phyloP scores from a whole-genome alignment of 2,797 vertebrate species.

The Silurus lanzhouensis region DNA sequence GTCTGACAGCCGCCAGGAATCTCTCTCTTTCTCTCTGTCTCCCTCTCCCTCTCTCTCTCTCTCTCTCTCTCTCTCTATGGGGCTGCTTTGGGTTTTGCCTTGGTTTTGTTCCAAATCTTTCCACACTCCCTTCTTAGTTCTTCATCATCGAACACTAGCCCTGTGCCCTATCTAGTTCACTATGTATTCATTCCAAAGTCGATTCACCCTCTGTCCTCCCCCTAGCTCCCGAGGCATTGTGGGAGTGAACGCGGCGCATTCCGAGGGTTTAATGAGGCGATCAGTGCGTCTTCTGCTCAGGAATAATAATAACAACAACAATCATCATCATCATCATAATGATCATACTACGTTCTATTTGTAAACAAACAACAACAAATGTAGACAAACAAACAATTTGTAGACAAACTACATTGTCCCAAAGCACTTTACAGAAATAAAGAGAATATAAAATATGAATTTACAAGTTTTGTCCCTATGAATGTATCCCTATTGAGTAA shows the following conservation, averaged over 20 bases:
- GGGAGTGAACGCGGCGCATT: slow-evolving; percentile 14
- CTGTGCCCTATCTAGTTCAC: slow-evolving; percentile 4
- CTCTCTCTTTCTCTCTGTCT: neutral
- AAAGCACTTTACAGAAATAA: no score
- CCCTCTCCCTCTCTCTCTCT: neutral
- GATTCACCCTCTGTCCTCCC: neutral
- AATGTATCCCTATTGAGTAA: no score
- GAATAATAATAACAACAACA: neutral
- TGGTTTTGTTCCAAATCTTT: slow-evolving; percentile 5
- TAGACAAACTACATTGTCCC: no score
- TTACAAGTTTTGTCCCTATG: no score
- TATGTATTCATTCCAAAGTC: neutral
- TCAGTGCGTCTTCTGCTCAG: neutral
- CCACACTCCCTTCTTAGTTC: neutral
- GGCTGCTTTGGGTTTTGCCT: neutral
- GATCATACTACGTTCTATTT: no score
- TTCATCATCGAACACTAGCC: neutral
- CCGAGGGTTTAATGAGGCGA: slow-evolving; percentile 17
- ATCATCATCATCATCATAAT: neutral
- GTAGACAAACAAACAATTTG: no score
- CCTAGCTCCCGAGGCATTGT: slow-evolving; percentile 18
- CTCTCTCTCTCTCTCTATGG: neutral
- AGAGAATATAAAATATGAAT: no score
- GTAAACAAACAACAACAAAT: no score
- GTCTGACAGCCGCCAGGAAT: slow-evolving; percentile 13